Conservation (phyloP, 2,888 invertebrate genomes). For the Coremacera marginata region DNA sequence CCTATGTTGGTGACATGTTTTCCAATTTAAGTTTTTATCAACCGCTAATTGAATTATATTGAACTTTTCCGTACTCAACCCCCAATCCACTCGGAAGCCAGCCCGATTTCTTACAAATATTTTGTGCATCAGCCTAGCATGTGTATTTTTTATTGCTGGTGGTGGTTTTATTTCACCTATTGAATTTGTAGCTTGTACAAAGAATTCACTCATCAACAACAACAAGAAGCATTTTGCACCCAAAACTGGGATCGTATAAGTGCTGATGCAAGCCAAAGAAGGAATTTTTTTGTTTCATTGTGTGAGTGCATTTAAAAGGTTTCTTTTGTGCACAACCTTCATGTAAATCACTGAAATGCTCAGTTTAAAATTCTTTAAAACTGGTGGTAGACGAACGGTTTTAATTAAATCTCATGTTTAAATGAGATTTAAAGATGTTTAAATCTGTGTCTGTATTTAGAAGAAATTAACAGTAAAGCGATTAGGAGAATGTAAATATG, state of each 20-base stretch:
- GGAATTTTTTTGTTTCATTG: neutral
- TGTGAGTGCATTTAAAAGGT: slow-evolving; percentile 7
- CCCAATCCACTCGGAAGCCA: neutral
- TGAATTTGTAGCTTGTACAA: neutral
- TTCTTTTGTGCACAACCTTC: neutral
- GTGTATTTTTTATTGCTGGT: too few species aligned
- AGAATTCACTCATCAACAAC: neutral
- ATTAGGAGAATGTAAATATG: too few species aligned
- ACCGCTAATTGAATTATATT: slow-evolving; percentile 27
- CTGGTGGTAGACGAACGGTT: neutral
- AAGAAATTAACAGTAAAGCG: too few species aligned
- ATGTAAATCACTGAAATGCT: neutral
- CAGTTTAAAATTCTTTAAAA: neutral
- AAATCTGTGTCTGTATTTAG: too few species aligned
- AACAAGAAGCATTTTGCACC: neutral
- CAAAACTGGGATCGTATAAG: neutral
- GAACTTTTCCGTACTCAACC: neutral
- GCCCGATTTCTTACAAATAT: neutral
- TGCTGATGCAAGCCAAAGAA: neutral
- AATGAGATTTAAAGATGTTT: too few species aligned
- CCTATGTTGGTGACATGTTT: slow-evolving; percentile 15
- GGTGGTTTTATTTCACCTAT: neutral
- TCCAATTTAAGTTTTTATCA: neutral
- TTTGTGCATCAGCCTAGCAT: neutral
- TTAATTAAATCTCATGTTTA: too few species aligned